These are phyloP conservation scores for Chamaea fasciata DNA, from an alignment of 2,113 vertebrate genomes.

Conservation along the genomic window DNA sequence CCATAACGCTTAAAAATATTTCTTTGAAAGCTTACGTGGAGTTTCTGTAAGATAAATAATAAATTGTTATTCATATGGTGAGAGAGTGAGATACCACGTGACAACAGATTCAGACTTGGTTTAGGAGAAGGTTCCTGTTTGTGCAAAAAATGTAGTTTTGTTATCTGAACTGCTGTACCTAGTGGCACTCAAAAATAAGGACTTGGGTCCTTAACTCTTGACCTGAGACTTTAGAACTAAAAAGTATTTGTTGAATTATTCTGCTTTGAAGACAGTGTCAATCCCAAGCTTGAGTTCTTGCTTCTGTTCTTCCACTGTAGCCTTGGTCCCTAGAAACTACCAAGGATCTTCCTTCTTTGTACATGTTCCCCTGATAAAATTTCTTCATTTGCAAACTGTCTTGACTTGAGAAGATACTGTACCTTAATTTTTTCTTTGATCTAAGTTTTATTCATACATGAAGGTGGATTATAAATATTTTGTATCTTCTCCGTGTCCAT, in stretches of 20 bases:
- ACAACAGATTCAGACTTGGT: neutral
- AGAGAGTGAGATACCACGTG: neutral
- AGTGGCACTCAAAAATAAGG: neutral
- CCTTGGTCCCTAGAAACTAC: neutral
- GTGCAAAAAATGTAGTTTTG: neutral
- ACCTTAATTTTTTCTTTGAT: neutral
- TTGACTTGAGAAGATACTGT: neutral
- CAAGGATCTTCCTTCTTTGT: neutral
- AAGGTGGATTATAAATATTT: neutral
- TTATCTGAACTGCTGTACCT: neutral
- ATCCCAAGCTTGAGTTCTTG: neutral
- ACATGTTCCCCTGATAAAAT: neutral
- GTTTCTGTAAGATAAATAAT: neutral
- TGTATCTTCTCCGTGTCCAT: neutral
- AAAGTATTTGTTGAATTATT: neutral
- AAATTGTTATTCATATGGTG: neutral
- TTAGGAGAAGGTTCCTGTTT: neutral
- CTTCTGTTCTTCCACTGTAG: neutral
- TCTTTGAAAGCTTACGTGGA: neutral
- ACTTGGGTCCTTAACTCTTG: neutral
- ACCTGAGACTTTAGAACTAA: neutral
- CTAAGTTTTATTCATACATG: neutral
- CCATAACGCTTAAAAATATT: neutral
- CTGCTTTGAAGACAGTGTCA: neutral
- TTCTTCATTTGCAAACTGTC: neutral